Conservation (phyloP, 2,888 invertebrate genomes). For the Schizaphis graminum region DNA sequence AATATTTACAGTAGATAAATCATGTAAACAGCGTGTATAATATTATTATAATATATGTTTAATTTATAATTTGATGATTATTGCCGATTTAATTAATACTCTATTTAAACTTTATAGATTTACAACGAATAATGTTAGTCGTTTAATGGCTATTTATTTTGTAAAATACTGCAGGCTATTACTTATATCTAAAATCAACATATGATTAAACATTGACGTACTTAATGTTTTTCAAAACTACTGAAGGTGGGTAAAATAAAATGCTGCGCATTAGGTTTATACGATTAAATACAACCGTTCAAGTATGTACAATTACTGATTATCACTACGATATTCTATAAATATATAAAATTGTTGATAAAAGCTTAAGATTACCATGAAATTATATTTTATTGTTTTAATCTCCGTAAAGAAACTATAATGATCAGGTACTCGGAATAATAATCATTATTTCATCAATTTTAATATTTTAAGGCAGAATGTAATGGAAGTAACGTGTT, state of each 20-base stretch:
- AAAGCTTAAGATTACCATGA: not conserved
- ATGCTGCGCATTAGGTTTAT: not conserved
- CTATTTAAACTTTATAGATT: not conserved
- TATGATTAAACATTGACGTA: conserved; percentile 1
- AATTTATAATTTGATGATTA: not conserved
- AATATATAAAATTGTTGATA: not conserved
- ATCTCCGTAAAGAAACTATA: not conserved
- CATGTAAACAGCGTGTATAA: not conserved
- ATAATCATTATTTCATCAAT: not conserved
- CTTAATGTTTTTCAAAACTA: not conserved
- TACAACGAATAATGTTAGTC: not conserved
- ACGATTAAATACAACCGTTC: not conserved
- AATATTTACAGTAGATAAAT: not conserved
- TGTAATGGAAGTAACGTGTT: not conserved
- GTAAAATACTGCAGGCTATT: not conserved
- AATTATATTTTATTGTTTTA: not conserved
- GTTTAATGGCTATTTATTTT: not conserved
- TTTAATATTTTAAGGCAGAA: not conserved
- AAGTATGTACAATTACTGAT: not conserved
- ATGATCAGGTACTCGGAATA: not conserved
- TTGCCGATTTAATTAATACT: not conserved
- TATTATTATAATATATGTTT: not conserved
- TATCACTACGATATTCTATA: not conserved
- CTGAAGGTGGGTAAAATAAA: not conserved
- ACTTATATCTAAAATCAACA: not conserved